Evolutionary conservation across 2,888 invertebrate species (phyloP).

Genomic region (Cataglyphis cursor): DNA sequence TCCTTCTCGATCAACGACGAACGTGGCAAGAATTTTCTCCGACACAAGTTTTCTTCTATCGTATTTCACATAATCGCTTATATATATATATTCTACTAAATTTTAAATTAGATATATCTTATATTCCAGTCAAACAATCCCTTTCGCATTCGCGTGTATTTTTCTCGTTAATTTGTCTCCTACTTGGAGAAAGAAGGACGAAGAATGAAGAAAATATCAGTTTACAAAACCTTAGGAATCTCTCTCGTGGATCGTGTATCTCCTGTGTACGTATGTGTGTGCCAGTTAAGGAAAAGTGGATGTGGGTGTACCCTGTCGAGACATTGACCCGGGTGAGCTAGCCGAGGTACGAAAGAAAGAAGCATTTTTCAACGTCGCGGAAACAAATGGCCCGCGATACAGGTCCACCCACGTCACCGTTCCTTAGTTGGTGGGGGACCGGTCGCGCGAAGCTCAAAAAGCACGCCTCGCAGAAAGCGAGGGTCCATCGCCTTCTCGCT

Average conservation of each 20-base stretch:
- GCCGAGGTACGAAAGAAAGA: constrained; percentile 69
- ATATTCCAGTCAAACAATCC: not conserved
- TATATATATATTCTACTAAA: not conserved
- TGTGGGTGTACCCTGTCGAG: constrained; percentile 58
- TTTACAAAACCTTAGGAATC: constrained; percentile 5
- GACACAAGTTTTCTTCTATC: not conserved
- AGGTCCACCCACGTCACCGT: constrained; percentile 65
- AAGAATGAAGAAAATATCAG: not conserved
- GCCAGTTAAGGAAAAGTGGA: constrained; percentile 43
- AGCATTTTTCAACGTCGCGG: constrained; percentile 78
- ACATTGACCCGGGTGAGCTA: constrained; percentile 68
- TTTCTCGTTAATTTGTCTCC: not conserved
- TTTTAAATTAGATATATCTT: not conserved
- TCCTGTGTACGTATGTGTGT: not conserved
- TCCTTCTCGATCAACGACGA: not conserved
- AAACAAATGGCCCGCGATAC: constrained; percentile 78
- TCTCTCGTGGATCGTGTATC: not conserved
- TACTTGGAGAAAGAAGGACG: not conserved
- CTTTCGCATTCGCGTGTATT: not conserved
- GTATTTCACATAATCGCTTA: not conserved
- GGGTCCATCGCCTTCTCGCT: constrained; percentile 1
- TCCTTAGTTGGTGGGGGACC: not conserved
- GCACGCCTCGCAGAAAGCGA: constrained; percentile 38
- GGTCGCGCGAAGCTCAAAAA: constrained; percentile 57
- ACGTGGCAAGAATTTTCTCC: not conserved